Base-by-base conservation (phyloP, 2,888 invertebrate genomes). In the Melitaea athalia region DNA sequence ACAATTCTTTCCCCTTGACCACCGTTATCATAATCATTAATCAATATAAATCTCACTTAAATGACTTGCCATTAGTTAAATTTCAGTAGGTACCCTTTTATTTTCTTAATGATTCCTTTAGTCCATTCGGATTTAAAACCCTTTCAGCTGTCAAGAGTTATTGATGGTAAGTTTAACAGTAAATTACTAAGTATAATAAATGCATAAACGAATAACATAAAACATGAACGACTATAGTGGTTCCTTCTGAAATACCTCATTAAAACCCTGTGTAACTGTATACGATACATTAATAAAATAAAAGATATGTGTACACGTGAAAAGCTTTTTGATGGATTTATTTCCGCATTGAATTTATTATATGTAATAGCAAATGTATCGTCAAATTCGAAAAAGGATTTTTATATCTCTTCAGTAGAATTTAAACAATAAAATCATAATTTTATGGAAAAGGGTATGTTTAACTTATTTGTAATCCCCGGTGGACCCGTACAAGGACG, bases 81-180 rank as follows among this genome's bases (percentile, higher is more conserved):
- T 49, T 49, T 49, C 47, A 49, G n/a, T 6, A 14, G 3, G 24
- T 3, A 24, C 24, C n/a, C 5, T 31, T 63, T 67, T 38, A 38
- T 38, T 63, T 50, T 17, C 50, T 59, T 17, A 59, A 63, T 63
- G 52, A 63, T 59, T 43, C 45, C 57, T 67, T 62, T 59, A 33
- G 33, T 38, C 15, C 43, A 12, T 67, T 67, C 24, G 24, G 50
- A 67, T 42, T 50, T 49, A 49, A 49, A 49, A 59, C 67, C 57
- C 62, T 62, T 67, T 67, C 62, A 62, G 57, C 50, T 63, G 62
- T 62, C 62, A 6, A 24, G 47, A 12, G 38, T 52, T 52, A 52
- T 52, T 17, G 8, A 52, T 52, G 47, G 11, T 1, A 14, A 31
- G 33, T 12, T 57, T 33, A 57, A n/a, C 14, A 38, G 38, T 38